Percentiles rank a stretch among this genome's conserved stretches.
These are phyloP conservation scores for Lysiphlebus fabarum DNA, from an alignment of 1,140 invertebrate genomes.

Conservation along the genomic window DNA sequence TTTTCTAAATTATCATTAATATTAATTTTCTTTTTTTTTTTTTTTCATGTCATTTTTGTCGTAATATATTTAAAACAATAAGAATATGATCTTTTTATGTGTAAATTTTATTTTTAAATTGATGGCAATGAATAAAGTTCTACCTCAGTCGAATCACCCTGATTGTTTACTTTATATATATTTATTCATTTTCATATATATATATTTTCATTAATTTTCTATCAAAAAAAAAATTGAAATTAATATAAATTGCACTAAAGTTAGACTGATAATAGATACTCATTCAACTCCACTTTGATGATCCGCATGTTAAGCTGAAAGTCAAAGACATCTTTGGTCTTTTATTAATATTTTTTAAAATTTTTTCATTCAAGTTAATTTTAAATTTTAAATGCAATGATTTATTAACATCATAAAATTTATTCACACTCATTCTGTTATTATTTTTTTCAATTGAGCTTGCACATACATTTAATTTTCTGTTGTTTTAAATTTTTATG, in stretches of 20 bases:
- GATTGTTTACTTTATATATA: constrained; percentile 4
- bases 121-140: constrained; percentile 7
- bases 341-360: not conserved
- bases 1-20: constrained; percentile 32
- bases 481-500: constrained; percentile 12
- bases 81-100: constrained; percentile 2
- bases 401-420: too few relatives aligned
- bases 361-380: constrained; percentile 1
- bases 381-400: constrained; percentile 1
- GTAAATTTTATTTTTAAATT: constrained; percentile 1
- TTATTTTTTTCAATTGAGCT: constrained; percentile 3
- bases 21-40: constrained; percentile 1
- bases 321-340: too few relatives aligned
- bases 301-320: too few relatives aligned
- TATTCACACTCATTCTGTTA: constrained; percentile 16
- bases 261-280: not conserved
- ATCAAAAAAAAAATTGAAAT: not conserved
- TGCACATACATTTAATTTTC: not conserved
- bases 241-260: not conserved
- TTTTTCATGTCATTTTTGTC: constrained; percentile 12
- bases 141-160: constrained; percentile 3
- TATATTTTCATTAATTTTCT: too few relatives aligned
- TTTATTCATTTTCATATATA: not conserved
- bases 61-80: constrained; percentile 10
- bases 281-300: constrained; percentile 4